phyloP scores from a whole-genome alignment of 2,113 vertebrate species.

The Varanus salvator region DNA sequence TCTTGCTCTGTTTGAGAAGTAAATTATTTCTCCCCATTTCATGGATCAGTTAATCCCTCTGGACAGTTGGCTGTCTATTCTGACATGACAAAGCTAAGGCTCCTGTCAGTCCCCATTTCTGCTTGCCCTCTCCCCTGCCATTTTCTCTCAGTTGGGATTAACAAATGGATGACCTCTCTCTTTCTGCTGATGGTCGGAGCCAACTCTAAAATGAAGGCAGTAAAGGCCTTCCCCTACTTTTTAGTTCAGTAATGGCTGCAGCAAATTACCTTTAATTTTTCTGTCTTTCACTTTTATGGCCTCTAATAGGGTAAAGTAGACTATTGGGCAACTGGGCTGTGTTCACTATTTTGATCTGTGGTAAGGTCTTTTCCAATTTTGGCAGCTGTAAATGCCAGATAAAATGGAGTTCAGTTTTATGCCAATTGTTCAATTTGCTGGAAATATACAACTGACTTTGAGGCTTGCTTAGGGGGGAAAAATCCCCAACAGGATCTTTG shows the following conservation, averaged over 20 bases:
- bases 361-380: constrained; percentile 3
- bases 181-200: background rate
- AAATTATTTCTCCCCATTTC: constrained; percentile 11
- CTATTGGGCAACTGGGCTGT: background rate
- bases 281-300: constrained; percentile 5
- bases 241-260: background rate
- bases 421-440: constrained; percentile 8
- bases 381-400: background rate
- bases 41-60: background rate
- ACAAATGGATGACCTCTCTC: constrained; percentile 5
- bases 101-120: background rate
- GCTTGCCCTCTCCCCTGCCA: background rate
- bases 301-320: constrained; percentile 26
- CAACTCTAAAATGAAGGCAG: background rate
- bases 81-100: background rate
- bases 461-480: constrained; percentile 16
- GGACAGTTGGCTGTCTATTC: constrained; percentile 7
- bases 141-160: background rate
- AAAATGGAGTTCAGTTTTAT: constrained; percentile 22
- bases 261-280: background rate
- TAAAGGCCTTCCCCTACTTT: background rate
- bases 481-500: background rate
- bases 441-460: constrained; percentile 18
- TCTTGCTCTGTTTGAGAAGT: background rate
- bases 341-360: constrained; percentile 6